Conservation (phyloP, 1,140 invertebrate genomes). For the Oreohelix idahoensis region DNA sequence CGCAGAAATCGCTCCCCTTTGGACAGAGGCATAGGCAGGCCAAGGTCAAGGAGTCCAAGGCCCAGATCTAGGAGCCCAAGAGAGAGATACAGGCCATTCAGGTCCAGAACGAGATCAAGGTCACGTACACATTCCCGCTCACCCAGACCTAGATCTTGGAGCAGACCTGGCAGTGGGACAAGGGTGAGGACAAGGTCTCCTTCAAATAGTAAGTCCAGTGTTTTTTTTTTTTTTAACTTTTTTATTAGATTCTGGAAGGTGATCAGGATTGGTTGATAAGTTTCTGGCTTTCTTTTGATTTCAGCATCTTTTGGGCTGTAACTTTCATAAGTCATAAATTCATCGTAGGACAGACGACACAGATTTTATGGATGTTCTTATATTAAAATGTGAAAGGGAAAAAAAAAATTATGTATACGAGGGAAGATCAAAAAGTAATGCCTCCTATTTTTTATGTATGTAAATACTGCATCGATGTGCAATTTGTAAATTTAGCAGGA, state of each 20-base stretch:
- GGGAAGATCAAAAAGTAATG: too few relatives aligned
- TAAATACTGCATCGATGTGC: too few relatives aligned
- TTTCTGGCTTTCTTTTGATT: too few relatives aligned
- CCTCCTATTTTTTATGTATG: too few relatives aligned
- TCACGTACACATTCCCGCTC: constrained; percentile 37
- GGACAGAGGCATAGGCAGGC: constrained; percentile 35
- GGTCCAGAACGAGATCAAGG: constrained; percentile 44
- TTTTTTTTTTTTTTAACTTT: not conserved
- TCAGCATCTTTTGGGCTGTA: too few relatives aligned
- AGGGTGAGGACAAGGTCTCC: constrained; percentile 17
- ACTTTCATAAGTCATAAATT: too few relatives aligned
- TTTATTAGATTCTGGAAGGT: too few relatives aligned
- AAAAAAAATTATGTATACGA: too few relatives aligned
- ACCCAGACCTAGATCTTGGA: constrained; percentile 50
- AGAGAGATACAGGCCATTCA: constrained; percentile 36
- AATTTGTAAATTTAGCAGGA: too few relatives aligned
- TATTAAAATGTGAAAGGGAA: too few relatives aligned
- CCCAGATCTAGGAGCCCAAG: constrained; percentile 52
- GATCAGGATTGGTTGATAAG: not conserved
- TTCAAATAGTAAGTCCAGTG: constrained; percentile 25
- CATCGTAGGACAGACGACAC: too few relatives aligned
- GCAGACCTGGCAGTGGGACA: constrained; percentile 35
- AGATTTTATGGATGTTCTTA: too few relatives aligned
- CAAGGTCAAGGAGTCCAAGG: constrained; percentile 21
- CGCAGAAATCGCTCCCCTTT: constrained; percentile 45